A percentile compares a stretch with the other conserved stretches of the same genome.
These are phyloP conservation scores for Myrmecophaga tridactyla DNA, from an alignment of 2,113 vertebrate species.

Conservation along the genomic window DNA sequence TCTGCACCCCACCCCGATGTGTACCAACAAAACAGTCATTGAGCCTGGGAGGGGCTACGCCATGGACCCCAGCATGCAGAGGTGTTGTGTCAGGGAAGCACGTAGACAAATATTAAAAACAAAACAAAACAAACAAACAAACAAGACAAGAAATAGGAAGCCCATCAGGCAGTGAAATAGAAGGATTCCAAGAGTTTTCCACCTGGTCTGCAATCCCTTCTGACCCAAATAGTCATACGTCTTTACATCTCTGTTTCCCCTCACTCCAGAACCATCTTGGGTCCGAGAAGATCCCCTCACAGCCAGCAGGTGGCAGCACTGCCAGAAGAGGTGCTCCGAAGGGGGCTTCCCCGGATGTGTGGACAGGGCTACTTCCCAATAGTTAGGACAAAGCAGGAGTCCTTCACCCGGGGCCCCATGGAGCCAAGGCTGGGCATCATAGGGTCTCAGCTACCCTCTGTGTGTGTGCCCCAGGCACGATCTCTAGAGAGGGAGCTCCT, in stretches of 20 bases:
- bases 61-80: too few species aligned
- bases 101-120: background rate
- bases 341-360: slow-evolving; percentile 37
- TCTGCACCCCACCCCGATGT: background rate
- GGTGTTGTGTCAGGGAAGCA: background rate
- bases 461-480: background rate
- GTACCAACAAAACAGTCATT: background rate
- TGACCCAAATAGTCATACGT: accelerated
- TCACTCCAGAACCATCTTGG: background rate
- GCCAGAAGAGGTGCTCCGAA: background rate
- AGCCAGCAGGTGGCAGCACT: slow-evolving; percentile 41
- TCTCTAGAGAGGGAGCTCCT: background rate
- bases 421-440: background rate
- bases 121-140: background rate
- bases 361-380: slow-evolving; percentile 63
- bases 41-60: background rate
- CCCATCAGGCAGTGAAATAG: background rate
- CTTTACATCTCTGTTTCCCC: background rate
- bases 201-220: background rate
- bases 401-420: background rate
- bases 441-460: background rate
- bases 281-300: background rate
- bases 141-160: background rate
- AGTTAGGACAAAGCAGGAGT: slow-evolving; percentile 59
- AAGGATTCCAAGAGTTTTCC: background rate